phyloP scores from a whole-genome alignment of 2,797 vertebrate species.

The Amazonetta brasiliensis region DNA sequence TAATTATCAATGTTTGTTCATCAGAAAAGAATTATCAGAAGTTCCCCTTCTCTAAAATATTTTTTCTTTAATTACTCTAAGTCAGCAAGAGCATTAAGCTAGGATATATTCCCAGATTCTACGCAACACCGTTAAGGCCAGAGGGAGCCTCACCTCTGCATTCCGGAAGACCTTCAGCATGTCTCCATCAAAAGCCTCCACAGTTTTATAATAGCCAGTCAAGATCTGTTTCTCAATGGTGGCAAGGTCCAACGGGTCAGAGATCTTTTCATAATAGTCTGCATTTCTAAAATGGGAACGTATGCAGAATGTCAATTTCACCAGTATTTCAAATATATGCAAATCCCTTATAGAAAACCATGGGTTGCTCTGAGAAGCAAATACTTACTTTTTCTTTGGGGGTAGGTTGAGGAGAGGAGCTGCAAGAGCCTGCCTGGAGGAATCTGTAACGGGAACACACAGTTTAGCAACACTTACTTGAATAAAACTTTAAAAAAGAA shows the following conservation, averaged over 20 bases:
- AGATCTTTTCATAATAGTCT: constrained; percentile 97
- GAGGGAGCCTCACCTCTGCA: constrained; percentile 83
- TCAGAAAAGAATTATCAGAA: not conserved
- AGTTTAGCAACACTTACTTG: not conserved
- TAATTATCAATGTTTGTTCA: accelerated
- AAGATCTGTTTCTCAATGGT: constrained; percentile 98
- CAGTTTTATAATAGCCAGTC: constrained; percentile 94
- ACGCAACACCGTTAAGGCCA: not conserved
- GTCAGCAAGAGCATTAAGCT: not conserved
- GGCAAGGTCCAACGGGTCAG: constrained; percentile 91
- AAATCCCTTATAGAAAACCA: not conserved
- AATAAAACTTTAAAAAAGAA: not conserved
- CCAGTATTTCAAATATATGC: not conserved
- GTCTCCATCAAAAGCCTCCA: constrained; percentile 94
- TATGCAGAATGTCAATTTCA: not conserved
- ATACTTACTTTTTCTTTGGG: constrained; percentile 93
- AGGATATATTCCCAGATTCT: not conserved
- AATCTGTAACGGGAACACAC: constrained; percentile 84
- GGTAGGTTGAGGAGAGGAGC: constrained; percentile 94
- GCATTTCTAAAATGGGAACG: constrained; percentile 82
- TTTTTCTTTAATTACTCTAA: not conserved
- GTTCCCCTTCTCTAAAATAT: not conserved
- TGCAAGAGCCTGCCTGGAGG: constrained; percentile 90
- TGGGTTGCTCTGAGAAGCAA: not conserved
- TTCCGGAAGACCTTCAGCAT: constrained; percentile 99